These are phyloP conservation scores for Campoplex capitator DNA, from an alignment of 2,888 invertebrate genomes.

Conservation along the genomic window DNA sequence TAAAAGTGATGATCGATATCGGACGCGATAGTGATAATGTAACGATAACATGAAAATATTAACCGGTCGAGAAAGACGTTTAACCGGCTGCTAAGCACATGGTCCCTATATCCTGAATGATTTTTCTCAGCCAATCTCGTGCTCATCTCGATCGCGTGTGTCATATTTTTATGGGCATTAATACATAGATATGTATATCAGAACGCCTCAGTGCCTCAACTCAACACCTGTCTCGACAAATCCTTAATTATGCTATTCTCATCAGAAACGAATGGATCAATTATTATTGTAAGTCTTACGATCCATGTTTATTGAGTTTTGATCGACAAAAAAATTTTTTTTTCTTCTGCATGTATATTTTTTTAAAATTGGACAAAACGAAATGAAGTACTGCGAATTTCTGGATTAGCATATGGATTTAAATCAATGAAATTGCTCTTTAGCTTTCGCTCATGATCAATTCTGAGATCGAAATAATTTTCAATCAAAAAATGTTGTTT, in stretches of 20 bases:
- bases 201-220: slow-evolving; percentile 44
- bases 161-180: slow-evolving; percentile 7
- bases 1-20: slow-evolving; percentile 15
- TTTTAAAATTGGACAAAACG: neutral
- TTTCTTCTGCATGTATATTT: neutral
- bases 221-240: slow-evolving; percentile 33
- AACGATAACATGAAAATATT: slow-evolving; percentile 52
- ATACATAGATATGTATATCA: neutral
- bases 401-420: too few species aligned
- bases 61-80: slow-evolving; percentile 55
- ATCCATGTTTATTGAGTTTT: neutral
- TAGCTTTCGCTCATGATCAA: too few species aligned
- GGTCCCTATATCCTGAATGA: slow-evolving; percentile 22
- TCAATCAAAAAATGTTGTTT: too few species aligned
- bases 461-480: too few species aligned
- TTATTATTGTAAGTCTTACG: neutral
- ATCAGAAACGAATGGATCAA: neutral
- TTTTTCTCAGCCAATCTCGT: slow-evolving; percentile 23
- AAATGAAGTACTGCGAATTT: neutral
- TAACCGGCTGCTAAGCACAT: slow-evolving; percentile 61
- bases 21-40: slow-evolving; percentile 24
- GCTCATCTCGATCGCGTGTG: neutral
- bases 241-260: neutral
- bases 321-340: neutral
- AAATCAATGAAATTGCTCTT: too few species aligned